Conservation (phyloP, 2,888 invertebrate species). For the Nomada ruficornis region DNA sequence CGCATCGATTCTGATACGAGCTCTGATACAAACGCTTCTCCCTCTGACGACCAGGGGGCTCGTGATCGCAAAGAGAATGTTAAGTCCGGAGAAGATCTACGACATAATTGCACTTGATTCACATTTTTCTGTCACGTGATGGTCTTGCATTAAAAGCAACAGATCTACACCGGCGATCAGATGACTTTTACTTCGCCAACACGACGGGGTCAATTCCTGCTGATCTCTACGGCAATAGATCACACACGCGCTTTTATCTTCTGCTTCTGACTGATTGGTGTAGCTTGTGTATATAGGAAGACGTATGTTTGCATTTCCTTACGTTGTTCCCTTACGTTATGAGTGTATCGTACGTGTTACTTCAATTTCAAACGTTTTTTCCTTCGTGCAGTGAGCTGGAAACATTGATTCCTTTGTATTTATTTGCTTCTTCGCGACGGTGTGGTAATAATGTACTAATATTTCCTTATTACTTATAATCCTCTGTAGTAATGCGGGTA, state of each 20-base stretch:
- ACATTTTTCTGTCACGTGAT: slow-evolving; percentile 41
- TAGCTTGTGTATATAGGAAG: not conserved
- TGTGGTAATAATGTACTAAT: not conserved
- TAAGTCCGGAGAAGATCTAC: slow-evolving; percentile 40
- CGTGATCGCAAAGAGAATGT: slow-evolving; percentile 29
- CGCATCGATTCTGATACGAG: not conserved
- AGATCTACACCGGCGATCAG: slow-evolving; percentile 23
- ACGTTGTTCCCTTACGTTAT: not conserved
- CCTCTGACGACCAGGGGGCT: not conserved
- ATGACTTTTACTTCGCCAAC: slow-evolving; percentile 36
- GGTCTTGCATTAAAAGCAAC: slow-evolving; percentile 30
- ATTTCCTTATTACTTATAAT: not conserved
- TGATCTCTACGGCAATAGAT: slow-evolving; percentile 16
- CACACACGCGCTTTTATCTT: not conserved
- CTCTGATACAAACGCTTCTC: slow-evolving; percentile 5
- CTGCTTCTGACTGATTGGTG: not conserved
- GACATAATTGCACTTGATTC: slow-evolving; percentile 41
- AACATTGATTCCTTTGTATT: too few species aligned
- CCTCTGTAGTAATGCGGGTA: too few species aligned
- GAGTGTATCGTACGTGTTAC: not conserved
- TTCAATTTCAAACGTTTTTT: not conserved
- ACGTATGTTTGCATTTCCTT: not conserved
- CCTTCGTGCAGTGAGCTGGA: too few species aligned
- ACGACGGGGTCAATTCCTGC: slow-evolving; percentile 14
- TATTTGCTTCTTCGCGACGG: not conserved